A percentile compares a stretch with the other conserved stretches of the same genome.
Conservation (phyloP, 2,888 invertebrate species). For the Drosophila nr. medialis region DNA sequence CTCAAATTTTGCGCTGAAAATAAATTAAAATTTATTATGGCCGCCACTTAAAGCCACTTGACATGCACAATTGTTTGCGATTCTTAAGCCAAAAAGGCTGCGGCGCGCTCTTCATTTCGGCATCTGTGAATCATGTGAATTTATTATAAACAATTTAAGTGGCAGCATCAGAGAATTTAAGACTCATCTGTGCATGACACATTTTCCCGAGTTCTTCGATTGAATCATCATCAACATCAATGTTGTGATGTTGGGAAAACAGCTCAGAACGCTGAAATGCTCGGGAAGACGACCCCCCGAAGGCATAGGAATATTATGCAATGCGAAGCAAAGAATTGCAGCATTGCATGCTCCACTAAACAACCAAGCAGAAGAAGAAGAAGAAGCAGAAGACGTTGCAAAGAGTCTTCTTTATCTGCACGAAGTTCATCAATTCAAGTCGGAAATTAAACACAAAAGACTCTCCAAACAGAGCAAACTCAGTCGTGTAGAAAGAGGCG, state of each 20-base stretch:
- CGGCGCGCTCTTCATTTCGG: slow-evolving; percentile 13
- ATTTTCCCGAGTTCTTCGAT: slow-evolving; percentile 56
- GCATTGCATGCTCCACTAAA: slow-evolving; percentile 68
- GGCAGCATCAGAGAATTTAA: slow-evolving; percentile 24
- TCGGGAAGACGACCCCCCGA: slow-evolving; percentile 11
- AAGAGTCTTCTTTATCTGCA: slow-evolving; percentile 60
- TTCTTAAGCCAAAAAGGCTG: slow-evolving; percentile 32
- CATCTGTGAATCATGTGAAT: slow-evolving; percentile 64
- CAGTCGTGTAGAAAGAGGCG: slow-evolving; percentile 77
- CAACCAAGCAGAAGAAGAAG: slow-evolving; percentile 16
- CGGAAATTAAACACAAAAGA: slow-evolving; percentile 67
- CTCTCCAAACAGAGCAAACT: slow-evolving; percentile 47
- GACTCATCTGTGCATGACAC: slow-evolving; percentile 64
- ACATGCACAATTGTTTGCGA: slow-evolving; percentile 62
- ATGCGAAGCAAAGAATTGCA: slow-evolving; percentile 65
- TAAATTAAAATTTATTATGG: slow-evolving; percentile 72
- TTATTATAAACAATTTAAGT: slow-evolving; percentile 69
- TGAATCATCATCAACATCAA: slow-evolving; percentile 58
- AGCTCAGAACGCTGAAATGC: slow-evolving; percentile 5
- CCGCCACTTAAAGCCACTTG: slow-evolving; percentile 70
- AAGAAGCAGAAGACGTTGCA: slow-evolving; percentile 21
- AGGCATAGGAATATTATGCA: slow-evolving; percentile 57
- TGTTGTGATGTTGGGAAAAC: slow-evolving; percentile 22
- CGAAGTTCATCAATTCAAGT: slow-evolving; percentile 79
- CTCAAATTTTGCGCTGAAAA: slow-evolving; percentile 32